Evolutionary conservation across 2,797 vertebrate species (phyloP), one percentile per base, ranked within the genome.

Genomic region (Fistularia commersonii): DNA sequence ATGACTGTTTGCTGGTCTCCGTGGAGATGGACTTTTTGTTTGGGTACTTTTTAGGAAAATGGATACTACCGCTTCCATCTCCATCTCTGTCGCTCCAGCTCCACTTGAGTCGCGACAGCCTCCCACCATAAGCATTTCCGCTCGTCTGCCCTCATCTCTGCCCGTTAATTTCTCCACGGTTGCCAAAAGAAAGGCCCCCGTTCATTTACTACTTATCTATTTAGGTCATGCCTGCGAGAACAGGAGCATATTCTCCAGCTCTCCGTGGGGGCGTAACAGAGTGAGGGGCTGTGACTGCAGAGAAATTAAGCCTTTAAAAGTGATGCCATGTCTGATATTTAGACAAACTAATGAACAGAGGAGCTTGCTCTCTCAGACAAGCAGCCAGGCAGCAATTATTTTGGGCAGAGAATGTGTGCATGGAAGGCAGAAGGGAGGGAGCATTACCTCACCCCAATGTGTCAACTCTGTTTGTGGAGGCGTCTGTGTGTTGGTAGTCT

Each of bases 301-400:
- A 69, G 72, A 80, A 85, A 85, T 82, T 74, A 83, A 82, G 71
- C 79, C 64, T 74, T 86, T 83, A 75, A 86, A 84, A 80, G 70
- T 81, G 75, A 81, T 72, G 64, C 61, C 46, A 37, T 56, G 69
- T 79, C 72, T 77, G 74, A 79, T 88, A 76, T 85, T 83, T 81
- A 79, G 73, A 83, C 63, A 59, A 70, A 56, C 68, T 76, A 82
- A 86, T 78, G 78, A 85, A 80, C 32, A 10, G 59, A 74, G 76
- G 42, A 11, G 69, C 62, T 66, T 45, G 5, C 72, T 60, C 64
- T 59, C 44, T 57, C 64, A 73, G 73, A 82, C 66, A 48, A 74
- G 72, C 66, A 79, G 57, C 71, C 66, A 72, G 73, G 69, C 80
- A 73, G 80, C 77, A 87, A 80, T 84, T 84, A 87, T 80, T 82